Evolutionary conservation across 2,113 vertebrate species (phyloP).

Genomic region (Trichomycterus rosablanca): DNA sequence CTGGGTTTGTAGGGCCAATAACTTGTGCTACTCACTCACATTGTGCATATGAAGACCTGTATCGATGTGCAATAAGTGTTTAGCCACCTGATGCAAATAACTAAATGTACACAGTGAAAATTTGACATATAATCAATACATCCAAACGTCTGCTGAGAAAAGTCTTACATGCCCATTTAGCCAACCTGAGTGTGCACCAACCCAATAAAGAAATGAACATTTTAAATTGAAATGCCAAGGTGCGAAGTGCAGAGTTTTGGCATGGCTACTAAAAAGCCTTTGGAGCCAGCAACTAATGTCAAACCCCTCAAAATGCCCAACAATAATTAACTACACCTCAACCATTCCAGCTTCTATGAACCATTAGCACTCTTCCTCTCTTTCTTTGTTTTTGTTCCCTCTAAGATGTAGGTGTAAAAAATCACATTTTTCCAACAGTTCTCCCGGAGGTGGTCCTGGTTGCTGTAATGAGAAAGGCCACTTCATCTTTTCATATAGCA

Average conservation of each 20-base stretch:
- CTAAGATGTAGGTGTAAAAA: slow-evolving; percentile 61
- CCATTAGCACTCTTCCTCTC: slow-evolving; percentile 6
- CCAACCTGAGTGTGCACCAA: not conserved
- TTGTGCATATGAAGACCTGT: not conserved
- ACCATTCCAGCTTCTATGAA: slow-evolving; percentile 18
- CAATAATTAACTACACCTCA: slow-evolving; percentile 59
- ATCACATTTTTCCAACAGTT: slow-evolving; percentile 69
- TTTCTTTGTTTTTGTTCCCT: slow-evolving; percentile 39
- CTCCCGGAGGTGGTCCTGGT: slow-evolving; percentile 71
- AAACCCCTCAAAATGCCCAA: slow-evolving; percentile 54
- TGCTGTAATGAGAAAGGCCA: slow-evolving; percentile 63
- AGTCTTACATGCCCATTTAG: too few relatives aligned
- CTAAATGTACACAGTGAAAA: too few relatives aligned
- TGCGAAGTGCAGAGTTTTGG: slow-evolving; percentile 32
- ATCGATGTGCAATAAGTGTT: too few relatives aligned
- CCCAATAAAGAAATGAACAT: slow-evolving; percentile 13
- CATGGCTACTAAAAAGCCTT: not conserved
- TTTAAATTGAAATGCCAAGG: slow-evolving; percentile 31
- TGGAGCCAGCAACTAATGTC: slow-evolving; percentile 44
- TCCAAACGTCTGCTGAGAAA: not conserved
- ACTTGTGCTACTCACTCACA: not conserved
- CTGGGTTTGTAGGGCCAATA: slow-evolving; percentile 11
- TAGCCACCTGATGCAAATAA: too few relatives aligned
- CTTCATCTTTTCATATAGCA: slow-evolving; percentile 68
- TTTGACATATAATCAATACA: not conserved